phyloP scores from a whole-genome alignment of 1,140 invertebrate species.

The Archegozetes longisetosus region DNA sequence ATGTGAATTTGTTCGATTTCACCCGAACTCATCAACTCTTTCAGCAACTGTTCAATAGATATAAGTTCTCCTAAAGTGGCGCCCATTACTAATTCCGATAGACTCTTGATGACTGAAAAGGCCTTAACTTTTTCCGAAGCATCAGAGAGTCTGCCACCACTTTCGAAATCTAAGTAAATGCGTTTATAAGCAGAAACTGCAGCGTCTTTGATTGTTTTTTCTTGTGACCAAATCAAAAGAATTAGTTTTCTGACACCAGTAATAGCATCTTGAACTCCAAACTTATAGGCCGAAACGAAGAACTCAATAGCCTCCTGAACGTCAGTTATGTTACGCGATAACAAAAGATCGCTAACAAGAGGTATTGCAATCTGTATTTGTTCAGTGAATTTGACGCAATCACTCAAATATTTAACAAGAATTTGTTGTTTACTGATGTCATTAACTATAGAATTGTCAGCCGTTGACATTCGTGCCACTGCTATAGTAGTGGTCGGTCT shows the following conservation, averaged over 20 bases:
- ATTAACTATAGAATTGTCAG: conserved; percentile 17
- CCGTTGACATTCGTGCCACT: not conserved
- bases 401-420: conserved; percentile 36
- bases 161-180: conserved; percentile 32
- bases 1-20: conserved; percentile 38
- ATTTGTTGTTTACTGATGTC: conserved; percentile 29
- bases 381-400: conserved; percentile 43
- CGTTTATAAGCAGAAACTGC: conserved; percentile 43
- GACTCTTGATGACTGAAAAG: conserved; percentile 39
- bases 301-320: conserved; percentile 68
- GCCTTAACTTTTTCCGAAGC: conserved; percentile 30
- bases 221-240: conserved; percentile 51
- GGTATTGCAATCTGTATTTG: conserved; percentile 50
- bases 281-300: conserved; percentile 59
- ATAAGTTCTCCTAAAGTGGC: conserved; percentile 43
- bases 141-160: not conserved
- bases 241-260: conserved; percentile 55
- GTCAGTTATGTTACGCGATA: conserved; percentile 54
- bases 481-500: conserved; percentile 22
- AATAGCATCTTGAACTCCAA: conserved; percentile 51
- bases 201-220: conserved; percentile 42
- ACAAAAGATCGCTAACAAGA: conserved; percentile 48
- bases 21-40: conserved; percentile 31
- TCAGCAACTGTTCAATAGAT: conserved; percentile 53
- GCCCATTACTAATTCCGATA: conserved; percentile 41